Conservation (phyloP, 2,888 invertebrate species). For the Cyrtodaria siliqua region DNA sequence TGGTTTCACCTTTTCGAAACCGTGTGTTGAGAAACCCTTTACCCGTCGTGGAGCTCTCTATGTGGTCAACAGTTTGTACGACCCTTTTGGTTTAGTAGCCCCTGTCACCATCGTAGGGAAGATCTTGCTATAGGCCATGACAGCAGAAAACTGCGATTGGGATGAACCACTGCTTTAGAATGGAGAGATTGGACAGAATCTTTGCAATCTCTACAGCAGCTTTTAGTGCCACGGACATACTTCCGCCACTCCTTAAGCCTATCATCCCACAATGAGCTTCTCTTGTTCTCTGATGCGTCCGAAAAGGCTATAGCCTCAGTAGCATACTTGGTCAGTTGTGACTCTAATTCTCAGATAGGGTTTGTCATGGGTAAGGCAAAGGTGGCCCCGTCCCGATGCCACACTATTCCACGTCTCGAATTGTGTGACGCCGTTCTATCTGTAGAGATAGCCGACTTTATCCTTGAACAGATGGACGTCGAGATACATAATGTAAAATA, state of each 20-base stretch:
- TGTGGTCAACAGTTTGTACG: conserved; percentile 22
- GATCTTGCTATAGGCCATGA: not conserved
- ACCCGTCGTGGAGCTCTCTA: conserved; percentile 18
- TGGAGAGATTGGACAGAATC: not conserved
- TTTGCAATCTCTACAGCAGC: not conserved
- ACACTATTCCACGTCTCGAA: conserved; percentile 7
- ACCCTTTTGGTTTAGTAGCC: conserved; percentile 36
- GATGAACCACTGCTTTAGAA: not conserved
- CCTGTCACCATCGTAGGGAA: conserved; percentile 20
- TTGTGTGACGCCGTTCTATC: too few species aligned
- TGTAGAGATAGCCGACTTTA: too few species aligned
- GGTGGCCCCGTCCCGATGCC: conserved; percentile 32
- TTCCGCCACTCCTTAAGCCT: not conserved
- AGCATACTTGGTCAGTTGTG: conserved; percentile 12
- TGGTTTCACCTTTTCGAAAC: not conserved
- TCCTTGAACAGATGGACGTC: too few species aligned
- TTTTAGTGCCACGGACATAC: not conserved
- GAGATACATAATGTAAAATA: too few species aligned
- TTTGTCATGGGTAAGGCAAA: conserved; percentile 41
- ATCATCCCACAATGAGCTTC: conserved; percentile 1
- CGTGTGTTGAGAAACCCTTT: conserved; percentile 4
- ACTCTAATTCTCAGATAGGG: not conserved
- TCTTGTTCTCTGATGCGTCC: conserved; percentile 42
- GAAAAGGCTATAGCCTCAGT: conserved; percentile 25
- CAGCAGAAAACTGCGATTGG: not conserved